A percentile compares a stretch with the other conserved stretches of the same genome.
phyloP scores from a whole-genome alignment of 2,888 invertebrate genomes.

The Entomobrya proxima region DNA sequence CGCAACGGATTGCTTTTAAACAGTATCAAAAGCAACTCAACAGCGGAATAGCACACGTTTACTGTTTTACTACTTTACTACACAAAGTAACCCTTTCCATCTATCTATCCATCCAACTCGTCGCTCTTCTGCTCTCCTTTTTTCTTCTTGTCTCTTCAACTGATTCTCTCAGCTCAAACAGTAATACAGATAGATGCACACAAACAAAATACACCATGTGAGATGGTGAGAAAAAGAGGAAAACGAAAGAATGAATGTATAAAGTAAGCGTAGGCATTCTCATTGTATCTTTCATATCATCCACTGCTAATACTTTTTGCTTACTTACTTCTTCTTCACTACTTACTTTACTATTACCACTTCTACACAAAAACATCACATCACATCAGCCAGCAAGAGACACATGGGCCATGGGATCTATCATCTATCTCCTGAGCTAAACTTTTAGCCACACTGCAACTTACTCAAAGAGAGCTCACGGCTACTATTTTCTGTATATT shows the following conservation, averaged over 20 bases:
- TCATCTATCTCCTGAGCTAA: constrained; percentile 65
- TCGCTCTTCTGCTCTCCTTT: constrained; percentile 29
- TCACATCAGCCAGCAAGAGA: constrained; percentile 63
- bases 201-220: constrained; percentile 2
- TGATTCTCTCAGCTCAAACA: constrained; percentile 40
- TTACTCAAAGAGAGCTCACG: neutral
- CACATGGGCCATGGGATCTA: constrained; percentile 68
- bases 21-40: constrained; percentile 14
- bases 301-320: constrained; percentile 43
- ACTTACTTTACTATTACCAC: constrained; percentile 34
- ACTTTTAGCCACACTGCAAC: constrained; percentile 57
- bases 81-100: constrained; percentile 56
- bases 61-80: constrained; percentile 39
- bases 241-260: constrained; percentile 7
- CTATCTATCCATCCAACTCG: constrained; percentile 58
- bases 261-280: constrained; percentile 33
- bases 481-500: neutral
- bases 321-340: constrained; percentile 4
- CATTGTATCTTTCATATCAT: constrained; percentile 57
- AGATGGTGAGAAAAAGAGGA: constrained; percentile 5
- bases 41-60: constrained; percentile 18
- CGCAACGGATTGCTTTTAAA: neutral
- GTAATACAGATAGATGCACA: constrained; percentile 5
- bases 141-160: constrained; percentile 31
- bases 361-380: constrained; percentile 55